A percentile compares a stretch with the other conserved stretches of the same genome.
phyloP scores from a whole-genome alignment of 64 coral and sea anemone species.

The Montipora cactus region DNA sequence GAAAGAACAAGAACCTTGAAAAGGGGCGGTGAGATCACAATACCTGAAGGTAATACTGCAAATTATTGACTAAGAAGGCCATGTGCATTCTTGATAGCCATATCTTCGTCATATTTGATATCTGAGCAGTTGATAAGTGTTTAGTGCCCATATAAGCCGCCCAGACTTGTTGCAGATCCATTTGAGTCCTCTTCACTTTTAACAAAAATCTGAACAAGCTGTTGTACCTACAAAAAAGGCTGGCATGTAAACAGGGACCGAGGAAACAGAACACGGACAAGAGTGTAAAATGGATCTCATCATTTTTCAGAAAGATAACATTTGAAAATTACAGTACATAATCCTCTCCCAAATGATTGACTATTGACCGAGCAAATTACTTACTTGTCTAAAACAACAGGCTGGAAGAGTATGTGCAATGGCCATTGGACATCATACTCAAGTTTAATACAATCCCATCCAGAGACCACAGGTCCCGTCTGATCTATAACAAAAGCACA shows the following conservation, averaged over 20 bases:
- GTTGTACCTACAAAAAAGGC: conserved; percentile 78
- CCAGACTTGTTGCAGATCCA: conserved; percentile 95
- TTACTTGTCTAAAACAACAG: conserved; percentile 87
- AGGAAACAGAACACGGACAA: too few species aligned
- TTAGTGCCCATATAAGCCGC: conserved; percentile 81
- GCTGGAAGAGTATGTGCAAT: conserved; percentile 90
- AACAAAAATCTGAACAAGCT: conserved; percentile 90
- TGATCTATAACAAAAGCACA: conserved; percentile 48
- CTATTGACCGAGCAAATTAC: not conserved
- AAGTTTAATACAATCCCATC: conserved; percentile 88
- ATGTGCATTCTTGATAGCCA: conserved; percentile 99
- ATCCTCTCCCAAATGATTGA: not conserved
- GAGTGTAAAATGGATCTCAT: too few species aligned
- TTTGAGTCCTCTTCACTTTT: conserved; percentile 94
- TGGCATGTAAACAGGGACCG: too few species aligned
- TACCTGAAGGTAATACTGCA: conserved; percentile 99
- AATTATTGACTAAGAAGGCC: conserved; percentile 95
- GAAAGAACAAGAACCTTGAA: too few species aligned
- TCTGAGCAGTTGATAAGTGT: conserved; percentile 42
- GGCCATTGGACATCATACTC: conserved; percentile 97
- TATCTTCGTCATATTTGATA: conserved; percentile 69
- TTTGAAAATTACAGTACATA: not conserved
- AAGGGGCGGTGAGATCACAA: not conserved
- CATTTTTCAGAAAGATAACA: too few species aligned
- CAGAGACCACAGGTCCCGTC: conserved; percentile 56